Base-by-base conservation (phyloP, 1,140 invertebrate genomes). In the Neodiprion lecontei region DNA sequence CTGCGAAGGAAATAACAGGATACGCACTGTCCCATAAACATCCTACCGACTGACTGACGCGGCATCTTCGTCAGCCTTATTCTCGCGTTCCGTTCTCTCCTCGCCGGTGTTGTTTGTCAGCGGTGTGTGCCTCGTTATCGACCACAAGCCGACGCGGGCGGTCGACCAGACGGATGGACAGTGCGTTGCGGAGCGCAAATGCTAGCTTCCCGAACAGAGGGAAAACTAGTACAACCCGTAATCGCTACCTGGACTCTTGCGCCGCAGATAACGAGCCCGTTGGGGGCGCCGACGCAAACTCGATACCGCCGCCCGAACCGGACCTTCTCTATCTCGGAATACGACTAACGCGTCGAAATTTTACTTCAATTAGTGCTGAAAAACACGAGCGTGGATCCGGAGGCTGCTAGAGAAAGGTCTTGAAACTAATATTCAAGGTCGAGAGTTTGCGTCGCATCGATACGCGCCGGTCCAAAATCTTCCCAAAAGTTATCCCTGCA, bases 1-100 rank as follows among this genome's bases (percentile, higher is more conserved):
- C 82, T 84, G 83, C 85, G 84, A 85, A 83, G 81, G 85, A 84
- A 87, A 88, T 88, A 88, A 88, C 87, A 88, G 87, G 87, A 88
- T 88, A 88, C 86, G 85, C 82, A 84, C 86, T 88, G 87, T 88
- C 87, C 86, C 82, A 87, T 88, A 84, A 84, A 85, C 85, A 86
- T 85, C 83, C 84, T 81, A 81, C 82, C 77, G 81, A 82, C 80
- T 81, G 79, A 61, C 53, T 81, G 79, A 61, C 53, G 53, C 79
- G 78, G 74, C 77, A 78, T 78, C 79, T 82, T 79, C 71, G 72
- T 40, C 53, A 9, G 53, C 53, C 53, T 17, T 61, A 61, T 61
- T 61, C 53, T 61, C 53, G 53, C 53, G 53, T 61, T 61, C 53
- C 53, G 53, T 61, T 61, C 53, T 61, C 53, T 61, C 53, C 53